phyloP scores from a whole-genome alignment of 53 echinoderm and acorn worm genomes.

The Stichopus horrens region DNA sequence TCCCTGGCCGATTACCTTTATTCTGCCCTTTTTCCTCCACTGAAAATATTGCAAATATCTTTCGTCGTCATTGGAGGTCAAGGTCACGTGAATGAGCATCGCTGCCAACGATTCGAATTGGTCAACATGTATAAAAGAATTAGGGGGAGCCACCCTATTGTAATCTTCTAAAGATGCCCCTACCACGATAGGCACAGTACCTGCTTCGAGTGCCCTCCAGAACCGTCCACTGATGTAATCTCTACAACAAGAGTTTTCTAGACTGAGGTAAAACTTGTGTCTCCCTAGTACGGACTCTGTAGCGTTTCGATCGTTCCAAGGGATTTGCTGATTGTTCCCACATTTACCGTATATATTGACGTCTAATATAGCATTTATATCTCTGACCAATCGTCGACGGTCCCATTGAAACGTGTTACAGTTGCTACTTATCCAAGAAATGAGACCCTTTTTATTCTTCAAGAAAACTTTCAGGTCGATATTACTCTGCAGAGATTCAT shows the following conservation, averaged over 20 bases:
- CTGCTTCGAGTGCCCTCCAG: constrained; percentile 24
- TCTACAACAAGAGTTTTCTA: constrained; percentile 36
- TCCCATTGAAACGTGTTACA: constrained; percentile 38
- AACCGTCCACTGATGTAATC: constrained; percentile 39
- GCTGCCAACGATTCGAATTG: constrained; percentile 4
- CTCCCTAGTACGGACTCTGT: neutral
- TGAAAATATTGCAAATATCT: constrained; percentile 26
- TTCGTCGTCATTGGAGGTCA: neutral
- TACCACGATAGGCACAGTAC: constrained; percentile 28
- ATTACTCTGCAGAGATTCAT: neutral
- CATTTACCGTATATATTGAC: constrained; percentile 30
- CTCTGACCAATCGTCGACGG: neutral
- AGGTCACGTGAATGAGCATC: neutral
- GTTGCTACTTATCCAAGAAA: constrained; percentile 22
- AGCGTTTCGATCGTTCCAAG: constrained; percentile 15
- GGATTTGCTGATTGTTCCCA: neutral
- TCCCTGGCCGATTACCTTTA: neutral
- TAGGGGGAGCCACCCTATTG: neutral
- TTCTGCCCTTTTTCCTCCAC: constrained; percentile 10
- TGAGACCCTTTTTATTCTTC: neutral
- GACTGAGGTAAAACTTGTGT: constrained; percentile 40
- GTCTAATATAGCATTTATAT: neutral
- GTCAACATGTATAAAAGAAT: constrained; percentile 32
- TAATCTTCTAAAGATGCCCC: constrained; percentile 37
- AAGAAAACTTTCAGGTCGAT: constrained; percentile 7